phyloP scores from a whole-genome alignment of 2,888 invertebrate genomes.

The Sarcophaga variegata region DNA sequence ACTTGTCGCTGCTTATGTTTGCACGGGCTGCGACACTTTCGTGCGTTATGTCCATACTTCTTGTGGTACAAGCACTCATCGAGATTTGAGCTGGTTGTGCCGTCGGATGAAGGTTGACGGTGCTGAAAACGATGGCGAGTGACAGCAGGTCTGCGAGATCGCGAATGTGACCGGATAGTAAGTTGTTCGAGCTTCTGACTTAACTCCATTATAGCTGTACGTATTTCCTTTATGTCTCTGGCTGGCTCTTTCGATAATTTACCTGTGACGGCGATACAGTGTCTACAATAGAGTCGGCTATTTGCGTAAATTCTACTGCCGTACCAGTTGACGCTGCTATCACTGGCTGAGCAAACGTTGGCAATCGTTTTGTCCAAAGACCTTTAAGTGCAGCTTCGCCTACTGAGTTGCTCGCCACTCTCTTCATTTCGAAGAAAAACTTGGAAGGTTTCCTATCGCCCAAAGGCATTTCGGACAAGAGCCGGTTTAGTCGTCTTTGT shows the following conservation, averaged over 20 bases:
- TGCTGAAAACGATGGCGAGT: not conserved
- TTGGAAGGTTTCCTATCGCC: too few species aligned
- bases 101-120: not conserved
- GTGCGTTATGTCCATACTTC: conserved; percentile 19
- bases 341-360: conserved; percentile 8
- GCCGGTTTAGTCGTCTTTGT: too few species aligned
- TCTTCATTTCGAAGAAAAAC: too few species aligned
- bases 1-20: conserved; percentile 6
- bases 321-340: conserved; percentile 20
- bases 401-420: too few species aligned
- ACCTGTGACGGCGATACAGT: conserved; percentile 2
- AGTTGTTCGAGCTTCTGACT: conserved; percentile 14
- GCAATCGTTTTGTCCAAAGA: not conserved
- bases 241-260: not conserved
- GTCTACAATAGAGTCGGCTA: conserved; percentile 20
- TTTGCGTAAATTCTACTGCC: conserved; percentile 19
- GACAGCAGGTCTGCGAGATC: not conserved
- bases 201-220: conserved; percentile 8
- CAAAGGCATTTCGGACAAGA: too few species aligned
- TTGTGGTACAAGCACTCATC: conserved; percentile 31
- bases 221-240: conserved; percentile 34
- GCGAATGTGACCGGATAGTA: conserved; percentile 29
- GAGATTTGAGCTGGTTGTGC: not conserved
- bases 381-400: conserved; percentile 14
- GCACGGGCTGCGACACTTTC: conserved; percentile 42